A percentile compares a stretch with the other conserved stretches of the same genome.
These are phyloP conservation scores for Lepidonotus clava DNA, from an alignment of 2,888 invertebrate genomes.

Conservation along the genomic window DNA sequence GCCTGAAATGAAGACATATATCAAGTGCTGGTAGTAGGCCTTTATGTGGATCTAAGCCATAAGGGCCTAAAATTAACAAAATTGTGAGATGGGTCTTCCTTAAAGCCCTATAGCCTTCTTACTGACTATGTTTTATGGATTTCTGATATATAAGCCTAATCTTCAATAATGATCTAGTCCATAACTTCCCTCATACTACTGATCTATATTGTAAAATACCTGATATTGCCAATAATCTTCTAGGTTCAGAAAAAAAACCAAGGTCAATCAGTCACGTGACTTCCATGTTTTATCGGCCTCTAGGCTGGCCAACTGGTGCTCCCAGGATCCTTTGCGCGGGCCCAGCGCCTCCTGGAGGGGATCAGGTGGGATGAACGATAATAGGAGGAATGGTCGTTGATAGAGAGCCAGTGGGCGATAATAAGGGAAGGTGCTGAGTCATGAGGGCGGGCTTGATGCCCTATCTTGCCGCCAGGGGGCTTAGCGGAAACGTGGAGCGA, in stretches of 20 bases:
- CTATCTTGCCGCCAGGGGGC: not conserved
- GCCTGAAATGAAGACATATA: no score
- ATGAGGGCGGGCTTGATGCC: constrained; percentile 22
- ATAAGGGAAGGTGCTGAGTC: not conserved
- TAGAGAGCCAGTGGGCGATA: constrained; percentile 35
- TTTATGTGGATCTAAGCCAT: no score
- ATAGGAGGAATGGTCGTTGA: constrained; percentile 15
- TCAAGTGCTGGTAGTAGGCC: no score
- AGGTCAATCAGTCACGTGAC: constrained; percentile 30
- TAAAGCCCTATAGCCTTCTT: no score
- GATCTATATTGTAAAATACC: no score
- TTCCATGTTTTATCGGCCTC: constrained; percentile 16
- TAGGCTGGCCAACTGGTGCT: not conserved
- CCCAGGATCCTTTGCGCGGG: not conserved
- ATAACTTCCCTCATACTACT: not conserved
- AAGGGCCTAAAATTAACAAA: no score
- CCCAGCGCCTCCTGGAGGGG: not conserved
- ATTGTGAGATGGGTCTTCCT: no score
- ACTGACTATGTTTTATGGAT: no score
- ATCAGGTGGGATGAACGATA: constrained; percentile 39
- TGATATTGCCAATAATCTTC: no score
- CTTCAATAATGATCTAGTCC: not conserved
- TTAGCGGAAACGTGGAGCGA: not conserved
- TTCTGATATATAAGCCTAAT: not conserved
- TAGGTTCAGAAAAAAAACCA: no score